Percentiles rank a stretch among this genome's conserved stretches.
phyloP scores from a whole-genome alignment of 2,113 vertebrate genomes.

The Xenopus tropicalis region UCB_Xtro_10.0 CM004448.2:112108001-112108500 shows the following conservation, averaged over 20 bases:
- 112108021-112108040: constrained; percentile 12
- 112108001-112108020: not conserved
- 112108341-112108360: constrained; percentile 53
- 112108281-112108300: constrained; percentile 57
- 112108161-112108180: constrained; percentile 69
- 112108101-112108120: constrained; percentile 80
- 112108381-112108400: constrained; percentile 64
- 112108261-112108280: constrained; percentile 55
- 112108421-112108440: constrained; percentile 61
- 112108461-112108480: constrained; percentile 64
- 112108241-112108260: constrained; percentile 59
- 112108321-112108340: constrained; percentile 55
- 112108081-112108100: constrained; percentile 82
- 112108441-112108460: constrained; percentile 65
- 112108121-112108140: constrained; percentile 78
- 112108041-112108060: constrained; percentile 74
- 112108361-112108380: constrained; percentile 52
- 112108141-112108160: constrained; percentile 64
- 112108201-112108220: constrained; percentile 59
- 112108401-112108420: constrained; percentile 56
- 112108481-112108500: constrained; percentile 71
- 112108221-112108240: constrained; percentile 66
- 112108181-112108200: constrained; percentile 74
- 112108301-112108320: constrained; percentile 48
- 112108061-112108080: constrained; percentile 81